Evolutionary conservation across 2,113 vertebrate species (phyloP).

Genomic region (Bombycilla garrulus): DNA sequence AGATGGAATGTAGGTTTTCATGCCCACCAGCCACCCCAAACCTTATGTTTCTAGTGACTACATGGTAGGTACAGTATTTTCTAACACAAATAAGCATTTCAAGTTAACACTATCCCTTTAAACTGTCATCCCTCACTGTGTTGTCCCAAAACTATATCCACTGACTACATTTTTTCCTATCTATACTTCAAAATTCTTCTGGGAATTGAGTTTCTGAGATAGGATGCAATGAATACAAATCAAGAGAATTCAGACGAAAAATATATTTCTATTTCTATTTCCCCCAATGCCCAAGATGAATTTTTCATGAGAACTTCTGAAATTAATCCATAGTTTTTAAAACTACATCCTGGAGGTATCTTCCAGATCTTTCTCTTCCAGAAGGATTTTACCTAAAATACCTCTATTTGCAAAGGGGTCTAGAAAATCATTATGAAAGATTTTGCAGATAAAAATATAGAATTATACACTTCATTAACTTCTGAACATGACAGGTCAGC

Average conservation of each 20-base stretch:
- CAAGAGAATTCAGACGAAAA: neutral
- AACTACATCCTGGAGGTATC: neutral
- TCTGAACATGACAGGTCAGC: constrained; percentile 41
- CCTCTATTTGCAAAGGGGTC: neutral
- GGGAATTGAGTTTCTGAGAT: neutral
- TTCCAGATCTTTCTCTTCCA: neutral
- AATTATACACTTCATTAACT: neutral
- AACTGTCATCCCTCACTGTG: neutral
- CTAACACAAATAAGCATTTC: neutral
- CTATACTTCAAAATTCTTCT: neutral
- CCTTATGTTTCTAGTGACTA: neutral
- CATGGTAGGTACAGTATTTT: neutral
- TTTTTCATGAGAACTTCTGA: constrained; percentile 20
- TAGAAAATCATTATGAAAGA: constrained; percentile 48
- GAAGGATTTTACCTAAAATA: neutral
- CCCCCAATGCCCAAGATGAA: neutral
- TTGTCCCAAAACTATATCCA: neutral
- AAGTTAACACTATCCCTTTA: neutral
- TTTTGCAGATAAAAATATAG: constrained; percentile 38
- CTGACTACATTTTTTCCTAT: neutral
- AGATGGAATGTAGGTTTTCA: neutral
- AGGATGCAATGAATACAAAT: neutral
- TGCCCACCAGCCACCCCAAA: neutral
- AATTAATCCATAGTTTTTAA: neutral
- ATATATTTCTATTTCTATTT: neutral